A percentile compares a stretch with the other conserved stretches of the same genome.
phyloP scores from a whole-genome alignment of 2,113 vertebrate species.

The Chrysemys picta region DNA sequence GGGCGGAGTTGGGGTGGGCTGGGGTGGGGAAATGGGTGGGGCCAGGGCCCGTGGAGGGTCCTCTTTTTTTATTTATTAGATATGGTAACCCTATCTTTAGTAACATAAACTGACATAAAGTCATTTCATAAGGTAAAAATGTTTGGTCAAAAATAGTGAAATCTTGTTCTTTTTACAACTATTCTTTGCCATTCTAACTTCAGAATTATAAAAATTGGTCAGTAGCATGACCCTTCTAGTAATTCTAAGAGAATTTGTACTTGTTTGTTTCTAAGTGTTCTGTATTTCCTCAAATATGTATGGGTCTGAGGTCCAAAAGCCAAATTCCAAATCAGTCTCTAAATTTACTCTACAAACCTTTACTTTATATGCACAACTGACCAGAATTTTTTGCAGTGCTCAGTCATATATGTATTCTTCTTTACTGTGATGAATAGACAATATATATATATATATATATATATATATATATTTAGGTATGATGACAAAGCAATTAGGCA shows the following conservation, averaged over 20 bases:
- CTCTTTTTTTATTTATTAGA: too few relatives aligned
- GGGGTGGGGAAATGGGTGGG: too few relatives aligned
- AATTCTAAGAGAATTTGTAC: background rate
- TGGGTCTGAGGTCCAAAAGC: background rate
- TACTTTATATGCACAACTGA: background rate
- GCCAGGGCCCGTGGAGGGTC: too few relatives aligned
- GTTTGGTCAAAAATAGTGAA: slow-evolving; percentile 12
- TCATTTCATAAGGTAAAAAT: background rate
- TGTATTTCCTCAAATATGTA: background rate
- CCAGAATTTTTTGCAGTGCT: background rate
- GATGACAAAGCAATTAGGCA: background rate
- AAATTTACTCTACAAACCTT: background rate
- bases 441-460: too few relatives aligned
- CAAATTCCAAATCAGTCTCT: background rate
- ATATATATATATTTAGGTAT: background rate
- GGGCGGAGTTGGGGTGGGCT: too few relatives aligned
- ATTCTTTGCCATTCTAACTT: background rate
- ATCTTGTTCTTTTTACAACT: background rate
- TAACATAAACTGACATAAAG: background rate
- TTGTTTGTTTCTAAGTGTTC: background rate
- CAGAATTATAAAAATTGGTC: background rate
- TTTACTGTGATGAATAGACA: background rate
- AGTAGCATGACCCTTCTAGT: background rate
- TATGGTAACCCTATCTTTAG: background rate
- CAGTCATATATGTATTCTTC: background rate